Conservation (phyloP, 2,797 vertebrate genomes). For the Chelon labrosus region DNA sequence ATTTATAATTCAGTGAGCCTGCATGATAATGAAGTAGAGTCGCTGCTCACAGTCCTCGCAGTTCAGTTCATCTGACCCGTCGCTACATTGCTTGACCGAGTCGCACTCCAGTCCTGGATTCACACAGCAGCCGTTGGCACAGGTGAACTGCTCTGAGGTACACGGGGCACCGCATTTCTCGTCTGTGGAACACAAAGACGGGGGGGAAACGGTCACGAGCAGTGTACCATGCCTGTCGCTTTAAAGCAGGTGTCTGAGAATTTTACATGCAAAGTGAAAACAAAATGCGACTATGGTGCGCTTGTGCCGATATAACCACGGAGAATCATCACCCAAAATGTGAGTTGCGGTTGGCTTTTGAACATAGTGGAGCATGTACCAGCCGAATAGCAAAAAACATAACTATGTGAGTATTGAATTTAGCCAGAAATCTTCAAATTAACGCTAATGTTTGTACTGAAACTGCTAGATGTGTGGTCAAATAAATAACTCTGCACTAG, state of each 20-base stretch:
- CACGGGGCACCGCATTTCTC: slow-evolving; percentile 85
- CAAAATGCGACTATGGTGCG: neutral
- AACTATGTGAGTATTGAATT: too few species aligned
- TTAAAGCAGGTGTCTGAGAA: neutral
- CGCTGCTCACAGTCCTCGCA: slow-evolving; percentile 88
- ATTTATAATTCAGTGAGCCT: neutral
- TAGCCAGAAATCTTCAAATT: too few species aligned
- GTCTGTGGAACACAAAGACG: slow-evolving; percentile 49
- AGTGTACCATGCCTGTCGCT: too few species aligned
- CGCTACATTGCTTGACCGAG: slow-evolving; percentile 83
- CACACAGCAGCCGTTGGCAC: slow-evolving; percentile 91
- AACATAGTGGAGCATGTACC: neutral
- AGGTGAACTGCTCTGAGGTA: slow-evolving; percentile 84
- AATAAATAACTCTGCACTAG: too few species aligned
- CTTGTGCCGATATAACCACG: neutral
- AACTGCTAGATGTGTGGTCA: too few species aligned
- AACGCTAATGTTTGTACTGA: too few species aligned
- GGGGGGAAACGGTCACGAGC: slow-evolving; percentile 1
- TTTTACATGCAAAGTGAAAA: neutral
- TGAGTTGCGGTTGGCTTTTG: neutral
- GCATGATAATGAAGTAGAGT: slow-evolving; percentile 38
- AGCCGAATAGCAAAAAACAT: neutral
- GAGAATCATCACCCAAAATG: neutral
- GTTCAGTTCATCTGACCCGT: slow-evolving; percentile 89
- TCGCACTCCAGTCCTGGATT: slow-evolving; percentile 91